Evolutionary conservation across 2,797 vertebrate species (phyloP), one percentile per base, ranked within the genome.

Genomic region (Valencia hispanica): DNA sequence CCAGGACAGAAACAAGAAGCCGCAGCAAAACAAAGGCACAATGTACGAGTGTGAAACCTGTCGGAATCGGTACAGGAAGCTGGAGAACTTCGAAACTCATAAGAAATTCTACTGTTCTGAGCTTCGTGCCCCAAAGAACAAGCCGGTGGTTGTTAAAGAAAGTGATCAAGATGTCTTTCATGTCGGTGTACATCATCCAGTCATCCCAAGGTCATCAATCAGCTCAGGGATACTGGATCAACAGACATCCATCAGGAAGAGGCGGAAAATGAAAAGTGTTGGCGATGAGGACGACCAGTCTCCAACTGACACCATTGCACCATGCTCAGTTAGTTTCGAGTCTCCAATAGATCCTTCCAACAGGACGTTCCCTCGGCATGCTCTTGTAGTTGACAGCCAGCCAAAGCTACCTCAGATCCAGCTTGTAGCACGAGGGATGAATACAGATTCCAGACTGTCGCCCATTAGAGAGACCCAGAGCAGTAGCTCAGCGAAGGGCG

Each of bases 1-100:
- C 68, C 88, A 95, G 68, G 98, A 99, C 76, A 96, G 96, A 91
- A 94, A 89, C 80, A 96, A 96, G 90, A 99, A 97, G 81, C 94
- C 96, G 14, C 96, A 96, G 76, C 97, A 97, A 89, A 97, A 95
- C 63, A 97, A 98, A 92, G 98, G 97, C 80, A 98, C 97, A 4
- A 99, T 99, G 97, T 99, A 98, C 74, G 98, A 99, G 89, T 99
- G 98, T 88, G 98, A 99, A 93, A 99, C 98, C 1, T 99, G 98
- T 87, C 96, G 98, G 65, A 99, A 99, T 82, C 93, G 98, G 73
- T 99, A 99, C 1, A 94, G 98, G 85, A 99, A 99, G 91, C 90
- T 97, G 79, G 98, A 99, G 92, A 99, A 99, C 82, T 99, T 99
- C 86, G 97, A 99, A 96, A 99, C 98, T 82, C 98, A 99, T 86